phyloP scores from a whole-genome alignment of 2,113 vertebrate genomes.

The Xenopus borealis region DNA sequence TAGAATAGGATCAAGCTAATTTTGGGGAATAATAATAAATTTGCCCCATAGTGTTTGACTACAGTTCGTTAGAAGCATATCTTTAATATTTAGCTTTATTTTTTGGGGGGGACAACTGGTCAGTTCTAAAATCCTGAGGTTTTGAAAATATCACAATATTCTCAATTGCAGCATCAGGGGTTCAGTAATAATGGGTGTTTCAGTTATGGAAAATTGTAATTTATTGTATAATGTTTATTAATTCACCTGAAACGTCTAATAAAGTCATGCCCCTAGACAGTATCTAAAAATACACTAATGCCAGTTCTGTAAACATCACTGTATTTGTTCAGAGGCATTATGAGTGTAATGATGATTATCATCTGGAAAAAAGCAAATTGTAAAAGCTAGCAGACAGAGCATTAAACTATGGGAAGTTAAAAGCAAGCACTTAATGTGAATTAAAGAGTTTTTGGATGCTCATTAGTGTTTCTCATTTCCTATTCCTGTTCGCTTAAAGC shows the following conservation, averaged over 20 bases:
- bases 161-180: no score
- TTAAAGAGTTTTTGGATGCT: slow-evolving; percentile 27
- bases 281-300: slow-evolving; percentile 26
- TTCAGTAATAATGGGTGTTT: no score
- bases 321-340: slow-evolving; percentile 35
- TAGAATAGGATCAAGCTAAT: no score
- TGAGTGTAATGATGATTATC: slow-evolving; percentile 34
- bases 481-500: not conserved
- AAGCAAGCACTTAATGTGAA: slow-evolving; percentile 34
- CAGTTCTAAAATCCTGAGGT: no score
- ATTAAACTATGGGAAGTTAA: slow-evolving; percentile 36
- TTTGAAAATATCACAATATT: no score
- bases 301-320: slow-evolving; percentile 17
- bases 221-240: not conserved
- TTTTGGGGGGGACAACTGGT: no score
- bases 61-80: no score
- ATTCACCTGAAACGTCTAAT: not conserved
- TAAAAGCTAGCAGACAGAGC: slow-evolving; percentile 30
- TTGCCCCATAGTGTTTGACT: no score
- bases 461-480: slow-evolving; percentile 27
- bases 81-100: no score
- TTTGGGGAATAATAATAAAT: no score
- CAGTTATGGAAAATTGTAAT: not conserved
- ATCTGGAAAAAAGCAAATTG: slow-evolving; percentile 25
- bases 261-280: slow-evolving; percentile 6